These are phyloP conservation scores for Habropoda laboriosa DNA, from an alignment of 1,140 invertebrate species.

Conservation along the genomic window DNA sequence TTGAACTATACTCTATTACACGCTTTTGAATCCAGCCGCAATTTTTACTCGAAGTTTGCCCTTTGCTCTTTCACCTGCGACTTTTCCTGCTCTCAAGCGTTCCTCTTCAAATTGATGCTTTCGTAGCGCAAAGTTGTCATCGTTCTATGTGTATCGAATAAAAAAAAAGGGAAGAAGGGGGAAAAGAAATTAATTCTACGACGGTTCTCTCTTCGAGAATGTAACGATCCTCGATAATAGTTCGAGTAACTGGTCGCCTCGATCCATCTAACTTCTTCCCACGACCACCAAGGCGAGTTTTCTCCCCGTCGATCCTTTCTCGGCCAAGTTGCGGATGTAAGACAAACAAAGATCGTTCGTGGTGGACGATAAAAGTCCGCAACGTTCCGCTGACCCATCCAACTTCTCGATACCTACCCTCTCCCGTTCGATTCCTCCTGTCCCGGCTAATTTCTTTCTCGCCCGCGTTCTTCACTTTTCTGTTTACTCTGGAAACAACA, in stretches of 20 bases:
- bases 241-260: not conserved
- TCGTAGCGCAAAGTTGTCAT: no score
- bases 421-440: no score
- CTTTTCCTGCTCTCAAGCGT: not conserved
- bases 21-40: not conserved
- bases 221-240: no score
- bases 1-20: not conserved
- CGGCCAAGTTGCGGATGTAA: not conserved
- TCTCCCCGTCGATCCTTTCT: not conserved
- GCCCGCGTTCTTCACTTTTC: no score
- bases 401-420: not conserved
- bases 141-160: no score
- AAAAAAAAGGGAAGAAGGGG: no score
- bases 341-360: slow-evolving; percentile 6
- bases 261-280: not conserved
- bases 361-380: not conserved
- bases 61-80: not conserved
- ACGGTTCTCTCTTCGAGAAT: no score
- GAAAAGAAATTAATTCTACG: no score
- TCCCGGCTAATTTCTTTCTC: not conserved
- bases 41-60: not conserved
- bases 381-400: not conserved
- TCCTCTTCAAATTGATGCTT: no score
- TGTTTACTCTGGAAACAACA: slow-evolving; percentile 24
- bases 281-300: not conserved